phyloP scores from a whole-genome alignment of 1,140 invertebrate genomes.

The Tetramorium parvispinum region DNA sequence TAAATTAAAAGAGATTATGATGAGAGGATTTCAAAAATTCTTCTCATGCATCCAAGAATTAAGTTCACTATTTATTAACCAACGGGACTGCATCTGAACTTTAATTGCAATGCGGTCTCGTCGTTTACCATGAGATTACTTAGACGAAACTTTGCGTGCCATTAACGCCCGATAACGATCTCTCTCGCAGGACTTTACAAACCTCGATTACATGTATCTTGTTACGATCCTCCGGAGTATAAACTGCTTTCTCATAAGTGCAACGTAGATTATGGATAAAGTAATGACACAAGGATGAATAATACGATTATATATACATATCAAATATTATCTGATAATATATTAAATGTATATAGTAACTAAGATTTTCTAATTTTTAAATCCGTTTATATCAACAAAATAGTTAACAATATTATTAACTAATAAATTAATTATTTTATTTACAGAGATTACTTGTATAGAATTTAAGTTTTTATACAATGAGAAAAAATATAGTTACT shows the following conservation, averaged over 20 bases:
- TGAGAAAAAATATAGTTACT: too few species aligned
- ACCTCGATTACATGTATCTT: conserved; percentile 27
- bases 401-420: not conserved
- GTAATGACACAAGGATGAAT: not conserved
- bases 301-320: not conserved
- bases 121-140: conserved; percentile 35
- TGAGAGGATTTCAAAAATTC: not conserved
- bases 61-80: not conserved
- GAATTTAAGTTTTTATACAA: not conserved
- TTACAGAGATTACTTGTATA: not conserved
- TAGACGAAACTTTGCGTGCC: conserved; percentile 29
- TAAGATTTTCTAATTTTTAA: not conserved
- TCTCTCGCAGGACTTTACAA: conserved; percentile 15
- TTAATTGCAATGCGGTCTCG: conserved; percentile 14
- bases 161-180: conserved; percentile 53
- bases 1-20: too few species aligned
- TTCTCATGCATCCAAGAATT: not conserved
- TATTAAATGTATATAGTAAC: not conserved
- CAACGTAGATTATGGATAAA: not conserved
- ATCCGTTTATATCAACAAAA: not conserved
- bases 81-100: not conserved
- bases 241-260: conserved; percentile 27
- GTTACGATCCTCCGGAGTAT: not conserved
- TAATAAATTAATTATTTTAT: too few species aligned
- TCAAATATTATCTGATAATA: too few species aligned